phyloP scores from a whole-genome alignment of 2,888 invertebrate species.

The Mythimna impura region DNA sequence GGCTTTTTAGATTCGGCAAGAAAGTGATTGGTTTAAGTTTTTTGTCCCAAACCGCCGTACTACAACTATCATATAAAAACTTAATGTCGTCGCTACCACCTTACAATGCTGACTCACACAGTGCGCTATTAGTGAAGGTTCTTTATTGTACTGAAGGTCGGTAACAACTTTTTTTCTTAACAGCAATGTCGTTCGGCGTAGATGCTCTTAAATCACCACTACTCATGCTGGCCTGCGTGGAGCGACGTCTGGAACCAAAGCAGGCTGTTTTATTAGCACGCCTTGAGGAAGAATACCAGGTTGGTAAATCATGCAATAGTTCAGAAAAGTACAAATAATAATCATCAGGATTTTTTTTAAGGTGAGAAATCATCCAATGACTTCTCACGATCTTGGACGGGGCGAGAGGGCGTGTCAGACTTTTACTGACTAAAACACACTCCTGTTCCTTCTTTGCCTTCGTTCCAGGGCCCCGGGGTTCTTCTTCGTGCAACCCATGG shows the following conservation, averaged over 20 bases:
- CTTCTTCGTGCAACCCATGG: no score
- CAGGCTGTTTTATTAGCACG: slow-evolving; percentile 95
- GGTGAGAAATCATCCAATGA: no score
- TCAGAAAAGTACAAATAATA: not conserved
- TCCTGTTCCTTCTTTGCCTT: no score
- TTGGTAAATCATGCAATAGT: slow-evolving; percentile 68
- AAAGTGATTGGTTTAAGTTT: no score
- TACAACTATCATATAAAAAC: not conserved
- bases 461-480: no score
- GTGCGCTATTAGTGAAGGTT: not conserved
- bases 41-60: no score
- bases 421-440: no score
- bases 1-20: no score
- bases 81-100: not conserved
- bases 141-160: not conserved
- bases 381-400: no score
- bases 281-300: slow-evolving; percentile 98
- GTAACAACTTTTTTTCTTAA: slow-evolving; percentile 43
- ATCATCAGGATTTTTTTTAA: no score
- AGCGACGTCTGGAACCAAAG: slow-evolving; percentile 94
- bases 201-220: slow-evolving; percentile 98
- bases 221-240: slow-evolving; percentile 95
- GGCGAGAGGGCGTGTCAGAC: no score
- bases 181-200: slow-evolving; percentile 96
- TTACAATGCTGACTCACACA: not conserved